A percentile compares a stretch with the other conserved stretches of the same genome.
These are phyloP conservation scores for Pelagia noctiluca DNA, from an alignment of 30 jellyfish, hydroid and myxozoan genomes.

Conservation along the genomic window DNA sequence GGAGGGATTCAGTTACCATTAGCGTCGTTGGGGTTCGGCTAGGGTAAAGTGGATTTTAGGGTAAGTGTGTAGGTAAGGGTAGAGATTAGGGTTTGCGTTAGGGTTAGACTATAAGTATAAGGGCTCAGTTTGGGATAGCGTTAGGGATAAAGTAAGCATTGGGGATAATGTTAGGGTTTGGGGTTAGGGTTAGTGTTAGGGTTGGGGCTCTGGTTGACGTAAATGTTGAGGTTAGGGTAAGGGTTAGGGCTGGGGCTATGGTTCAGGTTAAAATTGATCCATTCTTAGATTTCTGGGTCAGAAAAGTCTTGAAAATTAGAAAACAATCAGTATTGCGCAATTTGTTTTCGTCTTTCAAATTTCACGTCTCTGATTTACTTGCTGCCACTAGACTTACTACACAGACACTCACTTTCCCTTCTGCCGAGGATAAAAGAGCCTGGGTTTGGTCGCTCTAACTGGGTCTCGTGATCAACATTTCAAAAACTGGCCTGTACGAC, in stretches of 20 bases:
- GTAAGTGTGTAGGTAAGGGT: background rate
- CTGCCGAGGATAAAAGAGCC: background rate
- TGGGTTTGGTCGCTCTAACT: background rate
- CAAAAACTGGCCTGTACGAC: no score
- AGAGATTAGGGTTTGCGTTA: background rate
- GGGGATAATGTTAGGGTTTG: background rate
- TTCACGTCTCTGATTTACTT: background rate
- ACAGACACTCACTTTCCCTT: no score
- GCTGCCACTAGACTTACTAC: background rate
- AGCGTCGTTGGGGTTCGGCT: no score
- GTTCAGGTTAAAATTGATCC: no score
- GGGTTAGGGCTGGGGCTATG: background rate
- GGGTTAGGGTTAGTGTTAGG: conserved; percentile 1
- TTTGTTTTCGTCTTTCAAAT: background rate
- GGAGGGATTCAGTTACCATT: no score
- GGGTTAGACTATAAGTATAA: background rate
- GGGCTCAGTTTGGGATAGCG: background rate
- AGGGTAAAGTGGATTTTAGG: background rate
- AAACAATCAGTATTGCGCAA: background rate
- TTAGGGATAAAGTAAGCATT: no score
- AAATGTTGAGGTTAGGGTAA: background rate
- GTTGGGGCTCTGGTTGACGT: background rate
- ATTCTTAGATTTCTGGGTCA: no score
- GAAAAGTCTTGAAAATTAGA: no score
- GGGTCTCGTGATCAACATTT: no score